phyloP scores from a whole-genome alignment of 1,140 invertebrate genomes.

The Copidosoma floridanum region DNA sequence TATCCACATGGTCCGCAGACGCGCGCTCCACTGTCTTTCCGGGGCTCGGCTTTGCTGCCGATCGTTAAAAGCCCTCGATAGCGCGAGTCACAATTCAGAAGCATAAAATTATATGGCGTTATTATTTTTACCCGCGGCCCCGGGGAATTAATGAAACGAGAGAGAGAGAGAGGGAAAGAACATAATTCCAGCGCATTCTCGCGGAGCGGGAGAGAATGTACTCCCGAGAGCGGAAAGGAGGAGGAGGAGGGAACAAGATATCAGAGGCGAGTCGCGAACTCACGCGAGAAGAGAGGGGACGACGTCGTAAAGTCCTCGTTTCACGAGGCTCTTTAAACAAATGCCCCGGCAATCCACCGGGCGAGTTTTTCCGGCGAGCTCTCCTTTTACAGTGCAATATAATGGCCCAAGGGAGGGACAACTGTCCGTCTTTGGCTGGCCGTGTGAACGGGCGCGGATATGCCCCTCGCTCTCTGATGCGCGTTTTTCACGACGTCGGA shows the following conservation, averaged over 20 bases:
- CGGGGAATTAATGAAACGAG: slow-evolving; percentile 19
- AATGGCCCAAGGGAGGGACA: too few relatives aligned
- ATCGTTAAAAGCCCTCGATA: slow-evolving; percentile 1
- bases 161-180: background rate
- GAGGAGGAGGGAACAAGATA: slow-evolving; percentile 1
- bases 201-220: too few relatives aligned
- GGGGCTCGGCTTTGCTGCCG: too few relatives aligned
- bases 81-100: slow-evolving; percentile 15
- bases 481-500: too few relatives aligned
- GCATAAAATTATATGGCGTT: slow-evolving; percentile 23
- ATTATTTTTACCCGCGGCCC: slow-evolving; percentile 18
- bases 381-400: slow-evolving; percentile 19
- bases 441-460: too few relatives aligned
- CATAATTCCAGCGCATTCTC: slow-evolving; percentile 19
- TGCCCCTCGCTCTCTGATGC: background rate
- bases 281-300: background rate
- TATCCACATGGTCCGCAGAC: too few relatives aligned
- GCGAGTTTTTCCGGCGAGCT: background rate
- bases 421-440: too few relatives aligned
- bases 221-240: background rate
- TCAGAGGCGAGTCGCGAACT: background rate
- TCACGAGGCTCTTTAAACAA: slow-evolving; percentile 20
- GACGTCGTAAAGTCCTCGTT: slow-evolving; percentile 15
- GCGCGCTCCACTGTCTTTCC: too few relatives aligned
- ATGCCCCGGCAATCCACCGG: background rate